Base-by-base conservation (phyloP, 92 coral and sea anemone species). In the Zoanthus sociatus region DNA sequence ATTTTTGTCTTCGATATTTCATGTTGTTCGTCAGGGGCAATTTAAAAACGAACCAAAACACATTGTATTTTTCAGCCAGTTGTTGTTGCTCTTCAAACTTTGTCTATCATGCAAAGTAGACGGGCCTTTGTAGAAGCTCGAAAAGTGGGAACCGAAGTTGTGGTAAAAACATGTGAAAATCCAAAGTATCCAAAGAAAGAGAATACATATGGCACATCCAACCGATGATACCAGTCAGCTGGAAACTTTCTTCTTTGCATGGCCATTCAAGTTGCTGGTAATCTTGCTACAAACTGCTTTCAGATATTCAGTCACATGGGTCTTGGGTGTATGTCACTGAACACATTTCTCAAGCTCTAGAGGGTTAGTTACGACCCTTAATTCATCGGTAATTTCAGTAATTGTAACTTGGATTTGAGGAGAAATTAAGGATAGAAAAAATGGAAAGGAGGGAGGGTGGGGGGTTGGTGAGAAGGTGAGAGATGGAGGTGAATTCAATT, bases 281-380 rank as follows among this genome's bases (percentile, higher is more conserved):
- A 83, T 13, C 87, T 91, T 6, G 89, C 89, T 21, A 54, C 89
- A 37, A 92, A 90, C 32, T 92, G 90, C 42, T 83, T 87, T 21
- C 84, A 82, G 48, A 86, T 92, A 33, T 92, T 92, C 72, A 12
- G 84, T 1, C 95, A 92, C 86, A 92, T 92, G 95, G 91, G 93
- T 7, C 83, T 92, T 73, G 51, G 91, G 13, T 92, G 89, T 82
- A 32, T 86, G 26, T 87, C 93, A 15, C 86, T 92, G 78, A 87
- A 84, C 66, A 87, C 88, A 54, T 92, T 87, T 85, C 90, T 86
- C 73, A 82, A 88, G 45, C 88, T 90, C 84, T 93, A 92, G 78
- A 87, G 88, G 75, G 95, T 90, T 60, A 90, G 42, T 37, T 37
- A 37, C 42, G 42, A 37, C 42, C 42, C 4, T 37, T 37, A 2